Evolutionary conservation across 2,113 vertebrate genomes (phyloP), one percentile per base, ranked within the genome.

Genomic region (Marcusenius ussheri): DNA sequence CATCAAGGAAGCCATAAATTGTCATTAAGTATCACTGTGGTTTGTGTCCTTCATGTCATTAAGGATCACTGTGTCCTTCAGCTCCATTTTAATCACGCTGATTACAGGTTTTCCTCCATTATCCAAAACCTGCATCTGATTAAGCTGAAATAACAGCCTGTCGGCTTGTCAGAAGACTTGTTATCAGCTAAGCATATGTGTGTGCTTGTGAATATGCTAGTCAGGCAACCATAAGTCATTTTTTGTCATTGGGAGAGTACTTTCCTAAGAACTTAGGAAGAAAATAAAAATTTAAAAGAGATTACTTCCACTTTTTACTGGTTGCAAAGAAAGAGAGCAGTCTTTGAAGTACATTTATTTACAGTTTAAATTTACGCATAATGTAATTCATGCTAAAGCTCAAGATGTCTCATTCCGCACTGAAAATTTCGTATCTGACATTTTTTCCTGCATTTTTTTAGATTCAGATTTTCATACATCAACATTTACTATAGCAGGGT

Each of bases 141-240:
- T 88, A 88, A 80, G 11, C 83, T 88, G 83, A 88, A 90, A 88
- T 90, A 88, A 83, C 87, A 90, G 47, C 84, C 84, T 90, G 56
- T 46, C 85, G 83, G 87, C 42, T 45, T 56, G 39, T 35, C 66
- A 27, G 49, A 39, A 77, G 49, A 62, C 49, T 84, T 84, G 39
- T 49, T 84, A 85, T 45, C 39, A 85, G 21, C 42, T 85, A 85
- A 53, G 86, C 27, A 50, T 87, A 27, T 56, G 50, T 15, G 85
- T 87, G 46, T 11, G 13, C 13, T 56, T 39, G 49, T 53, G 83
- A 47, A 85, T 46, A 46, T 85, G 21, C 10, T 45, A n/a, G 80
- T 47, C 35, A 6, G 13, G 70, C 70, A 77, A 77, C 70, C 31
- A 19, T 80, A 80, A 70, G 62, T 70, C 3, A 70, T 70, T 31